phyloP scores from a whole-genome alignment of 1,140 invertebrate genomes.

The Tigriopus japonicus region DNA sequence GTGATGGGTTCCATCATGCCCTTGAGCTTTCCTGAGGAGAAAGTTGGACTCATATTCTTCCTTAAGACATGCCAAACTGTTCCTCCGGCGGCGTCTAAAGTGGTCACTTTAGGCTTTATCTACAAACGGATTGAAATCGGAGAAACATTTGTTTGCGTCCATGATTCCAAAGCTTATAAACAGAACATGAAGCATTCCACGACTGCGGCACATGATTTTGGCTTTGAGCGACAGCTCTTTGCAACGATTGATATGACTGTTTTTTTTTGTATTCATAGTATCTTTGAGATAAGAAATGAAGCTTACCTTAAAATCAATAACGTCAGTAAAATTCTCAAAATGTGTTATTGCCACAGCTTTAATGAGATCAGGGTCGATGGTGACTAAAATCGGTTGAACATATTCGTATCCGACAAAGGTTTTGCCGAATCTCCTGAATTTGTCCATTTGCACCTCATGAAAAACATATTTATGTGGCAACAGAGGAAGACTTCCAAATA shows the following conservation, averaged over 20 bases:
- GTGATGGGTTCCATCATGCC: conserved; percentile 7
- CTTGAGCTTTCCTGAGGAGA: conserved; percentile 13
- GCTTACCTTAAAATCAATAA: not conserved
- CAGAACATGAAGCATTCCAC: no score
- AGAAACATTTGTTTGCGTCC: no score
- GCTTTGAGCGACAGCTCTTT: no score
- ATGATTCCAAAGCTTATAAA: no score
- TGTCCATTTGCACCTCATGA: not conserved
- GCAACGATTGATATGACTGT: no score
- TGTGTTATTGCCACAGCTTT: not conserved
- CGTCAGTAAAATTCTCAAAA: not conserved
- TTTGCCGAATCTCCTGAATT: not conserved
- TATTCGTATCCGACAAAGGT: not conserved
- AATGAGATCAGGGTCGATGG: not conserved
- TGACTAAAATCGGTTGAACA: not conserved
- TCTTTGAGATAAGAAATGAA: no score
- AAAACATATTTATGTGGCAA: not conserved
- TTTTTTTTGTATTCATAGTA: no score
- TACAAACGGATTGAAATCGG: not conserved
- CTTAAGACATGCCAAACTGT: not conserved
- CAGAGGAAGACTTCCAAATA: not conserved
- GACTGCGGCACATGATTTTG: no score
- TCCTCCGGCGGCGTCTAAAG: conserved; percentile 4
- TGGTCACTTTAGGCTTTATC: not conserved
- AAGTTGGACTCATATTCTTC: conserved; percentile 3